Conservation (phyloP, 2,113 vertebrate genomes). For the Phyllopteryx taeniolatus region DNA sequence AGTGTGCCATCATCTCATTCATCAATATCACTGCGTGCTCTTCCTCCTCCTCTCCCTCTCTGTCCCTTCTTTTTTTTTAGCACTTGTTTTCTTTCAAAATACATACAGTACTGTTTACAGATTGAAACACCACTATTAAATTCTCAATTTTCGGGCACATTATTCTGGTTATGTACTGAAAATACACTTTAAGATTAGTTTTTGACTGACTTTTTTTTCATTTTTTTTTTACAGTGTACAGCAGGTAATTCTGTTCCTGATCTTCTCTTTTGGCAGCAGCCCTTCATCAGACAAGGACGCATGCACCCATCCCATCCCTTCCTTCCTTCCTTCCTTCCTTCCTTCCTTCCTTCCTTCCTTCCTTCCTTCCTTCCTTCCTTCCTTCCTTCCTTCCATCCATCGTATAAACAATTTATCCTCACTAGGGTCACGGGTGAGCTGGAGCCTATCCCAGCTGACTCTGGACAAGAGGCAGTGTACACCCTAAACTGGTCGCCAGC, state of each 20-base stretch:
- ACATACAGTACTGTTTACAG: not conserved
- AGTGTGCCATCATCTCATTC: slow-evolving; percentile 73
- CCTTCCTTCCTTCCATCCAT: too few relatives aligned
- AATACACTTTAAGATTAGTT: not conserved
- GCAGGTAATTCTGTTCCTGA: not conserved
- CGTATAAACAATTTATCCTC: too few relatives aligned
- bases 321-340: too few relatives aligned
- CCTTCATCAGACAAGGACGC: not conserved
- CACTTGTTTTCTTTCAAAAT: slow-evolving; percentile 9
- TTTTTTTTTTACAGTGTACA: not conserved
- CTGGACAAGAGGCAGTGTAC: too few relatives aligned
- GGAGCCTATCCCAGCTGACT: too few relatives aligned
- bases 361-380: too few relatives aligned
- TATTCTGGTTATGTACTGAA: not conserved
- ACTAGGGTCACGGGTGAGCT: too few relatives aligned
- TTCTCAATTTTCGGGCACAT: not conserved
- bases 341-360: too few relatives aligned
- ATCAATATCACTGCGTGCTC: slow-evolving; percentile 56
- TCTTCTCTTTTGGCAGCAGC: not conserved
- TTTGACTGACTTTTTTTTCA: not conserved
- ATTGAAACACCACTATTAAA: not conserved
- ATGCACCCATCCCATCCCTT: not conserved
- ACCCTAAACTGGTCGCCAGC: too few relatives aligned
- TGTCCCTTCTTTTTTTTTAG: slow-evolving; percentile 17
- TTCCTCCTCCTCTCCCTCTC: slow-evolving; percentile 36